phyloP scores from a whole-genome alignment of 2,797 vertebrate species.

The Brachyrhaphis roseni region DNA sequence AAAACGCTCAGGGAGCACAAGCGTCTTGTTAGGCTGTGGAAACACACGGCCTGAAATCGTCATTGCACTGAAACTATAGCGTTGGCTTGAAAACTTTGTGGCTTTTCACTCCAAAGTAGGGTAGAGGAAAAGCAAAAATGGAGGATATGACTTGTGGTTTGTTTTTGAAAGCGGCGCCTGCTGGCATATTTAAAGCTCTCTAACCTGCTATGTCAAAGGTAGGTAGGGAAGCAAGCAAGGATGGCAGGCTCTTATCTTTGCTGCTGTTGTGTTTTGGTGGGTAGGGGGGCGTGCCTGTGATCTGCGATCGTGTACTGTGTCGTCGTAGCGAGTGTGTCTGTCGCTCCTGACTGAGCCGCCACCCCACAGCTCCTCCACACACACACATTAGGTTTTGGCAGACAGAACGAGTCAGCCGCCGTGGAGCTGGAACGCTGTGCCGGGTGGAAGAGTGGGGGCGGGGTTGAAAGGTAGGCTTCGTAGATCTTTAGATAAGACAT shows the following conservation, averaged over 20 bases:
- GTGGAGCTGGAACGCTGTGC: conserved; percentile 47
- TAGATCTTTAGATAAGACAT: conserved; percentile 78
- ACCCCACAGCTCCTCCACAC: conserved; percentile 61
- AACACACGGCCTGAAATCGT: conserved; percentile 37
- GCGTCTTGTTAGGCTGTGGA: conserved; percentile 73
- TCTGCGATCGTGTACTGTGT: conserved; percentile 78
- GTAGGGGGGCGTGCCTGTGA: conserved; percentile 70
- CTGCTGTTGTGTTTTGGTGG: conserved; percentile 75
- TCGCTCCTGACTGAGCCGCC: conserved; percentile 72
- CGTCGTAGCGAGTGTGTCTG: conserved; percentile 72
- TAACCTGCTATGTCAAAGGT: conserved; percentile 64
- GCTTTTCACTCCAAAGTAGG: conserved; percentile 53
- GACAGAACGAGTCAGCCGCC: conserved; percentile 63
- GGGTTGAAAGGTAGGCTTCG: conserved; percentile 68
- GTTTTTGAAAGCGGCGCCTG: conserved; percentile 63
- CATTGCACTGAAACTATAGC: conserved; percentile 59
- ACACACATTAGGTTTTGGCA: conserved; percentile 44
- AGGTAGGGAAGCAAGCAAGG: conserved; percentile 47
- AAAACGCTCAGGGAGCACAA: conserved; percentile 78
- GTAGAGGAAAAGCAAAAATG: conserved; percentile 48
- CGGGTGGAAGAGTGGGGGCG: conserved; percentile 32
- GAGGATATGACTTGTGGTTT: conserved; percentile 60
- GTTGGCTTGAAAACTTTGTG: conserved; percentile 61
- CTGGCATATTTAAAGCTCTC: conserved; percentile 63
- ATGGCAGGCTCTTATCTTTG: conserved; percentile 72